A percentile compares a stretch with the other conserved stretches of the same genome.
These are phyloP conservation scores for Aporrectodea caliginosa DNA, from an alignment of 1,140 invertebrate genomes.

Conservation along the genomic window DNA sequence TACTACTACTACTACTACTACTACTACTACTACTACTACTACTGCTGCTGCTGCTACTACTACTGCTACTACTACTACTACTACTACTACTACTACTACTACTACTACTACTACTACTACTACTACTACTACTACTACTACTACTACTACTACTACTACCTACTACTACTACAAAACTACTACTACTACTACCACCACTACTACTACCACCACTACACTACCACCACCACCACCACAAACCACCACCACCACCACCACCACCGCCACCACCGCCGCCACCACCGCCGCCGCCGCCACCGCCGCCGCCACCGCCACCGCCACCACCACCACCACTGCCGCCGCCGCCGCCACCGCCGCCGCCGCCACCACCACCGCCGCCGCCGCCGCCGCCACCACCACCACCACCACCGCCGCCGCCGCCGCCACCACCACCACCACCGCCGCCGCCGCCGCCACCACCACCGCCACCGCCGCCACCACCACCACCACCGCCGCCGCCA, in stretches of 20 bases:
- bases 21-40: neutral
- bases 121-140: conserved; percentile 3
- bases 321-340: conserved; percentile 6
- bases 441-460: neutral
- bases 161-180: conserved; percentile 2
- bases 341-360: neutral
- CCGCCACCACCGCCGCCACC: conserved; percentile 2
- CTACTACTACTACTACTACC: conserved; percentile 2
- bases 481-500: too few relatives aligned
- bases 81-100: conserved; percentile 2
- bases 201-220: neutral
- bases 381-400: conserved; percentile 12
- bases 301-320: conserved; percentile 5
- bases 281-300: neutral
- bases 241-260: conserved; percentile 5
- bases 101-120: conserved; percentile 2
- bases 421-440: neutral
- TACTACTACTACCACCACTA: neutral
- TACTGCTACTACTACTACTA: conserved; percentile 1
- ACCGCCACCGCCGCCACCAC: neutral
- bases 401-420: neutral
- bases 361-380: conserved; percentile 2
- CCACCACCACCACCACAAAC: conserved; percentile 10
- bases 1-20: neutral
- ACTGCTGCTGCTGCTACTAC: neutral